These are phyloP conservation scores for Halocaridina rubra DNA, from an alignment of 2,888 invertebrate species.

Conservation along the genomic window DNA sequence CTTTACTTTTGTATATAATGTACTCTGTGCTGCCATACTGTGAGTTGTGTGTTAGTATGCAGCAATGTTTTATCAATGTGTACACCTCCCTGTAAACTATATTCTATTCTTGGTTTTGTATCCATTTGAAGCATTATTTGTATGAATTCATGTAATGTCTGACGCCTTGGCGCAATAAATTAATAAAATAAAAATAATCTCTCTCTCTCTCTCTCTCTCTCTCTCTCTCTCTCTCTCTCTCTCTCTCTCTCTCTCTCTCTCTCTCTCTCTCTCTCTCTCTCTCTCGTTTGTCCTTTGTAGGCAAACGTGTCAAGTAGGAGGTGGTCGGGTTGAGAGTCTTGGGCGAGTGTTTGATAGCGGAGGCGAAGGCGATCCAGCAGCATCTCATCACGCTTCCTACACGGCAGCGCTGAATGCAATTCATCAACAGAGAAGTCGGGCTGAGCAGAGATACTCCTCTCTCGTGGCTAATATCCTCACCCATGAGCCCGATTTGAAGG, in stretches of 20 bases:
- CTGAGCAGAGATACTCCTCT: slow-evolving; percentile 11
- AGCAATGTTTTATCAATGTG: too few species aligned
- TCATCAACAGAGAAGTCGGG: slow-evolving; percentile 9
- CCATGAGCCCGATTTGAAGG: slow-evolving; percentile 34
- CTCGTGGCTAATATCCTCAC: slow-evolving; percentile 27
- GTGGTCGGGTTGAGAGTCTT: slow-evolving; percentile 36
- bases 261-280: neutral
- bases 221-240: neutral
- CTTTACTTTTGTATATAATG: too few species aligned
- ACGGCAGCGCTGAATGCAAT: slow-evolving; percentile 24
- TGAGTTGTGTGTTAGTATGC: too few species aligned
- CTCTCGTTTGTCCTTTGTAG: neutral
- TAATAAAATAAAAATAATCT: too few species aligned
- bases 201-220: neutral
- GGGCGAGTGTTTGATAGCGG: slow-evolving; percentile 27
- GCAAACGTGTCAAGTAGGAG: slow-evolving; percentile 24
- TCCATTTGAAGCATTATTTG: too few species aligned
- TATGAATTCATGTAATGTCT: too few species aligned
- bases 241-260: neutral
- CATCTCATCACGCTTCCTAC: slow-evolving; percentile 42
- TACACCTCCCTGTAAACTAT: too few species aligned
- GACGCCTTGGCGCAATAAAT: too few species aligned
- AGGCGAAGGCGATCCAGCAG: slow-evolving; percentile 14
- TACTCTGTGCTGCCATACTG: too few species aligned
- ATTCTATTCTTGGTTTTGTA: too few species aligned